These are phyloP conservation scores for Brachionus sp. DNA, from an alignment of 1,140 invertebrate species.

Conservation along the genomic window DNA sequence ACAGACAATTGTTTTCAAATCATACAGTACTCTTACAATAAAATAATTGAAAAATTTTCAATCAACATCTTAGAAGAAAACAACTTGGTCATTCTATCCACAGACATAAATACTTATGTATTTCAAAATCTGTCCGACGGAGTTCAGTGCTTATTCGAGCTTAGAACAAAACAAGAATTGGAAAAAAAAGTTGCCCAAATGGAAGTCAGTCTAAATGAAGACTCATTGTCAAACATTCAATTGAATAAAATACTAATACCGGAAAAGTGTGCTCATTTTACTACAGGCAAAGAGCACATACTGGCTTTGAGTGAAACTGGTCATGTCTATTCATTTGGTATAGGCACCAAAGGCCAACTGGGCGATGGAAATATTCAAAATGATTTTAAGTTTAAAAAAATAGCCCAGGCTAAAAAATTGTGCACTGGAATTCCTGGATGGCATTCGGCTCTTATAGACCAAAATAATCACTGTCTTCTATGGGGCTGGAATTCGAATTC, in stretches of 20 bases:
- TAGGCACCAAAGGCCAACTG: conserved; percentile 87
- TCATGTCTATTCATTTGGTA: conserved; percentile 80
- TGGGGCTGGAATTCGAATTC: conserved; percentile 42
- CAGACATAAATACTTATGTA: conserved; percentile 42
- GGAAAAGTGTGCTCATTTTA: conserved; percentile 61
- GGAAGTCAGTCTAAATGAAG: conserved; percentile 4
- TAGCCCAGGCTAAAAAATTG: background rate
- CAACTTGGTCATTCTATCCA: background rate
- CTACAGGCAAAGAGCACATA: conserved; percentile 82
- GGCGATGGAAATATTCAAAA: conserved; percentile 50
- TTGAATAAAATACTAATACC: conserved; percentile 16
- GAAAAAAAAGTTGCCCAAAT: background rate
- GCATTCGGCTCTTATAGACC: conserved; percentile 10
- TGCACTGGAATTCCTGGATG: conserved; percentile 18
- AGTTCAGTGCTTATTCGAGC: background rate
- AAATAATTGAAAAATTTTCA: background rate
- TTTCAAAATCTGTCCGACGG: background rate
- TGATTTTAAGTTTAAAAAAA: background rate
- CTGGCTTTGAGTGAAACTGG: conserved; percentile 76
- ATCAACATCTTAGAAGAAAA: background rate
- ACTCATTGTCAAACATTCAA: background rate
- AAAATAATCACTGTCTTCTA: background rate
- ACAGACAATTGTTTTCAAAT: background rate
- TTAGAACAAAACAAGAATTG: conserved; percentile 13
- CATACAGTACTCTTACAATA: background rate